Evolutionary conservation across 2,113 vertebrate species (phyloP).

Genomic region (Vanacampus margaritifer): DNA sequence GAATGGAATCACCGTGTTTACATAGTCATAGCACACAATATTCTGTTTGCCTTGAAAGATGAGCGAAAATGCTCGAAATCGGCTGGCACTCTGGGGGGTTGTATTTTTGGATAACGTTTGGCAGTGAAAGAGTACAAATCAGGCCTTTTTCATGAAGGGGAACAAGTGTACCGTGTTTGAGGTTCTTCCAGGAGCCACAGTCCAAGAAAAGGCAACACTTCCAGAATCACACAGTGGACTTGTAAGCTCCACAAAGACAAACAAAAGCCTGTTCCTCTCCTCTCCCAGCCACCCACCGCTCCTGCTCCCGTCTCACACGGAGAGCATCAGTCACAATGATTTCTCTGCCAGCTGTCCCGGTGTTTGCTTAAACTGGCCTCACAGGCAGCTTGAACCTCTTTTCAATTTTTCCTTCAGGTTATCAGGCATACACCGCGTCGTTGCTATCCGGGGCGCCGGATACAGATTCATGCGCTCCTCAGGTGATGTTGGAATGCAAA

Average conservation of each 20-base stretch:
- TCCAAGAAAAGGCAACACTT: constrained; percentile 45
- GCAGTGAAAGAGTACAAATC: too few species aligned
- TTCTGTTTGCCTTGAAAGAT: too few species aligned
- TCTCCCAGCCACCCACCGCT: constrained; percentile 59
- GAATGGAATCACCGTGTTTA: too few species aligned
- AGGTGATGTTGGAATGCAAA: constrained; percentile 49
- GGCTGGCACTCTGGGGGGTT: too few species aligned
- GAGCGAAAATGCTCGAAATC: too few species aligned
- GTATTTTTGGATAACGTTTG: too few species aligned
- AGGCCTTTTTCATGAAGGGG: not conserved
- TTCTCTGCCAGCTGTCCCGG: constrained; percentile 66
- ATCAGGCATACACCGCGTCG: constrained; percentile 50
- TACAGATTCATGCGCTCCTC: constrained; percentile 49
- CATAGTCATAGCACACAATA: too few species aligned
- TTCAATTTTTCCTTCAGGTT: constrained; percentile 58
- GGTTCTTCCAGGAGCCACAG: constrained; percentile 23
- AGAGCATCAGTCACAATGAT: constrained; percentile 69
- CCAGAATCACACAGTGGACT: constrained; percentile 53
- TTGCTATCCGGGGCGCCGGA: constrained; percentile 43
- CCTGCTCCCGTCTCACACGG: constrained; percentile 64
- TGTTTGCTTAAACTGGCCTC: constrained; percentile 63
- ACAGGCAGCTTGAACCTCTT: constrained; percentile 59
- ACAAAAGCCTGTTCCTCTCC: constrained; percentile 58
- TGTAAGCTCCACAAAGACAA: constrained; percentile 59
- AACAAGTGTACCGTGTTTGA: not conserved